phyloP scores from a whole-genome alignment of 2,888 invertebrate species.

The Drosophila mercatorum region DNA sequence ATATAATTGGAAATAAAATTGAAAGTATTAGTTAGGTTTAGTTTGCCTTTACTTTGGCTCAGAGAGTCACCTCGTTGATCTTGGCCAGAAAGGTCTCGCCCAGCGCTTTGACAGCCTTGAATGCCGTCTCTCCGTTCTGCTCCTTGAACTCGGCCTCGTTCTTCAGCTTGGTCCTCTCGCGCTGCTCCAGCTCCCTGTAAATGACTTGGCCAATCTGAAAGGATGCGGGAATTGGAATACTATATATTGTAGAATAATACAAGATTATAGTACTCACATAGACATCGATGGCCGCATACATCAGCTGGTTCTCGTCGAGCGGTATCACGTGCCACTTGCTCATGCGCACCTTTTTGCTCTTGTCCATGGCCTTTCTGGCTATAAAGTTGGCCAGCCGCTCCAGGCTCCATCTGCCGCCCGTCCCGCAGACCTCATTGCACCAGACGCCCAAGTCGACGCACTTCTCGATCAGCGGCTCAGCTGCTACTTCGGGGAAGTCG shows the following conservation, averaged over 20 bases:
- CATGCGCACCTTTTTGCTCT: constrained; percentile 86
- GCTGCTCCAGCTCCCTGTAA: constrained; percentile 78
- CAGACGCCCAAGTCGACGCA: constrained; percentile 87
- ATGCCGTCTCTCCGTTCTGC: constrained; percentile 80
- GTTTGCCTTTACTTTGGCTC: neutral
- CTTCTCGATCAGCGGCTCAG: constrained; percentile 86
- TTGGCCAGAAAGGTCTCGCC: constrained; percentile 79
- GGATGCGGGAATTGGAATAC: neutral
- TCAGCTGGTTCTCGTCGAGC: constrained; percentile 85
- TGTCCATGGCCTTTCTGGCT: constrained; percentile 86
- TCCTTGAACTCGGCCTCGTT: constrained; percentile 76
- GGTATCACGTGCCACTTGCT: constrained; percentile 88
- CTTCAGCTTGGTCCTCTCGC: constrained; percentile 67
- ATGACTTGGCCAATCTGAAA: constrained; percentile 84
- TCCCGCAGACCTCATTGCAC: constrained; percentile 86
- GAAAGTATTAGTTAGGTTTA: neutral
- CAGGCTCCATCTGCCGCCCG: constrained; percentile 87
- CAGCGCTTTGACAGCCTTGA: constrained; percentile 79
- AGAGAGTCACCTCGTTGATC: constrained; percentile 57
- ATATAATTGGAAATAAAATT: constrained; percentile 5
- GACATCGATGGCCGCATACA: constrained; percentile 88
- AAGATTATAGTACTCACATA: constrained; percentile 85
- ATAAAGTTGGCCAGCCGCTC: constrained; percentile 86
- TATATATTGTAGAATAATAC: neutral
- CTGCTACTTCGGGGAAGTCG: constrained; percentile 87